Percentiles rank a stretch among this genome's conserved stretches.
Evolutionary conservation across 2,113 vertebrate species (phyloP).

Genomic region (Pholis gunnellus): DNA sequence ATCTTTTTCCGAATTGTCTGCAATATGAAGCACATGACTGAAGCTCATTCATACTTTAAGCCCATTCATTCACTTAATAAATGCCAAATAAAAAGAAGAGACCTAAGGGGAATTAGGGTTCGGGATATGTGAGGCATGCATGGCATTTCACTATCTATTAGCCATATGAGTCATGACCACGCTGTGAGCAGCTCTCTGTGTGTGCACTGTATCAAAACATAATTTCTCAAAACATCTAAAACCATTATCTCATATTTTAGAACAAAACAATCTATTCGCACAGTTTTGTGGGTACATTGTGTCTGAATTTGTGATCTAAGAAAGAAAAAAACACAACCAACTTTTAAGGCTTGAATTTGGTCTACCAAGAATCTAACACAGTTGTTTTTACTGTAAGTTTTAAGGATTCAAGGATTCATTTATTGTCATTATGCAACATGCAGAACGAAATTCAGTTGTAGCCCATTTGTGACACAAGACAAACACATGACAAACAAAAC

Average conservation of each 20-base stretch:
- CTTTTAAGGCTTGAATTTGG: not conserved
- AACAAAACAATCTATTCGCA: too few species aligned
- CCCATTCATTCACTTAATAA: too few species aligned
- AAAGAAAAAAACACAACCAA: not conserved
- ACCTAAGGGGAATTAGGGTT: not conserved
- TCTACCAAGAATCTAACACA: not conserved
- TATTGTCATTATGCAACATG: not conserved
- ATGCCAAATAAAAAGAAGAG: constrained; percentile 6
- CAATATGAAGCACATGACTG: not conserved
- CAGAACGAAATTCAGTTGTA: not conserved
- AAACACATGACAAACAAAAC: too few species aligned
- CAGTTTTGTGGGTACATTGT: not conserved
- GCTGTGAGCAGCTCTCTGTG: not conserved
- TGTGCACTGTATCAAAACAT: not conserved
- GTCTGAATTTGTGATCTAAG: not conserved
- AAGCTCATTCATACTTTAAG: constrained; percentile 3
- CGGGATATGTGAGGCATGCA: constrained; percentile 39
- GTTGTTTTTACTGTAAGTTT: not conserved
- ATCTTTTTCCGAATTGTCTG: not conserved
- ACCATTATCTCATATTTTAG: not conserved
- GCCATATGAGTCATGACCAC: not conserved
- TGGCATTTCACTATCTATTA: constrained; percentile 22
- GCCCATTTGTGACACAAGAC: too few species aligned
- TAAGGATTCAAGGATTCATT: not conserved
- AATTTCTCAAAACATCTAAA: not conserved